Evolutionary conservation across 2,888 invertebrate genomes (phyloP), one percentile per base, ranked within the genome.

Genomic region (Tridacna gigas): DNA sequence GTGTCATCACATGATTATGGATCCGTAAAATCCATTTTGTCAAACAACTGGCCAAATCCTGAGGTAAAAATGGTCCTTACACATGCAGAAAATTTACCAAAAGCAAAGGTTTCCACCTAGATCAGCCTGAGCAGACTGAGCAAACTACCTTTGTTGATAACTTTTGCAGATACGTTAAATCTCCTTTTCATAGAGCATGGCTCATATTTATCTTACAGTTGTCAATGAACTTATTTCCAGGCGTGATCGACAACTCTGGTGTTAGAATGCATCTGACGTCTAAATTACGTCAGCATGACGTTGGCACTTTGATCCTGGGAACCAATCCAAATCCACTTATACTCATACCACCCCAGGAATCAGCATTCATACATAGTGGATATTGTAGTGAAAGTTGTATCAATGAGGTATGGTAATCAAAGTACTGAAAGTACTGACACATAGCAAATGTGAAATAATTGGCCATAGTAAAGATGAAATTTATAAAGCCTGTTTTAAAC

Each of bases 261-360:
- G 96, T 98, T 77, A 96, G 97, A 20, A 95, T 98, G 28, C 97
- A 97, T 93, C 97, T 97, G 94, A 97, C 97, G 0, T 96, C 96
- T 0, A 96, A 96, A 26, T 94, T 98, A 63, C 95, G 98, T 0
- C 95, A 96, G 18, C 96, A 97, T 91, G 98, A 98, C 93, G 97
- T 97, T 0, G 98, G 97, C 0, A 96, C 98, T 26, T 95, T 98
- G 79, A 26, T 67, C 18, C 67, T 86, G 0, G 91, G 91, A 7
- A 56, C 84, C 12, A 26, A 25, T 12, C 28, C 37, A n/a, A 28
- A 28, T 12, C 60, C 25, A 11, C 11, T 37, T 25, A 56, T n/a
- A 4, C 37, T 74, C 28, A 51, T 74, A 37, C 74, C 74, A 20
- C 74, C 74, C 13, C 9, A 37, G 74, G 37, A 60, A 28, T 28